Base-by-base conservation (phyloP, 2,888 invertebrate genomes). In the Stictocephala bisonia region DNA sequence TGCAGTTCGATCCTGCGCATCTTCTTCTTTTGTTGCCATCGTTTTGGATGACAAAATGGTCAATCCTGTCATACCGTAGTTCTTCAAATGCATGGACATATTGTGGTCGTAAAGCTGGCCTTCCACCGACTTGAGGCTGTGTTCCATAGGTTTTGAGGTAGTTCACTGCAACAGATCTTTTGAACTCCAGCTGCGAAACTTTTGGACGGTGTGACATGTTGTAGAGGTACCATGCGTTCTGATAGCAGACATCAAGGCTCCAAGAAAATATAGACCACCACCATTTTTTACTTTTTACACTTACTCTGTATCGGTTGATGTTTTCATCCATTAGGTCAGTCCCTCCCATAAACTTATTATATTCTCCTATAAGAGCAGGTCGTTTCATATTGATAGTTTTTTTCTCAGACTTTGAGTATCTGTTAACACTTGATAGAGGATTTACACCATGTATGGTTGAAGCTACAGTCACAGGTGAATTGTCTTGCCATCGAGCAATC, bases 401-500 rank as follows among this genome's bases (percentile, higher is more conserved):
- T 15, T 66, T 66, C 24, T 66, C 66, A 22, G 35, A 18, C 26
- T 9, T 40, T 22, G 40, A 41, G 44, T 66, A 66, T 31, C 64
- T 64, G 31, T 64, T 64, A 18, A 64, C 64, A 40, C 31, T 64
- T 31, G 18, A 22, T 40, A 40, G 26, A 40, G 64, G 40, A 64
- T 40, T 64, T 31, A 64, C 31, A 22, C 31, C 64, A 64, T 64
- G 2, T 40, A 64, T 64, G 22, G 64, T 64, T 40, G 64, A 64
- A 22, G 64, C 40, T 18, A 64, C 64, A 64, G 64, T 64, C 18
- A 64, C 29, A 18, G 64, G 40, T n/a, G 41, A 31, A 31, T 64
- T 64, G 24, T 64, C 41, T 40, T 64, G 31, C 64, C 64, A 64
- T 13, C 20, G 60, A 9, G 40, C 64, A 29, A 64, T 64, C n/a